phyloP scores from a whole-genome alignment of 2,113 vertebrate genomes.

The Sarotherodon lohbergeri region DNA sequence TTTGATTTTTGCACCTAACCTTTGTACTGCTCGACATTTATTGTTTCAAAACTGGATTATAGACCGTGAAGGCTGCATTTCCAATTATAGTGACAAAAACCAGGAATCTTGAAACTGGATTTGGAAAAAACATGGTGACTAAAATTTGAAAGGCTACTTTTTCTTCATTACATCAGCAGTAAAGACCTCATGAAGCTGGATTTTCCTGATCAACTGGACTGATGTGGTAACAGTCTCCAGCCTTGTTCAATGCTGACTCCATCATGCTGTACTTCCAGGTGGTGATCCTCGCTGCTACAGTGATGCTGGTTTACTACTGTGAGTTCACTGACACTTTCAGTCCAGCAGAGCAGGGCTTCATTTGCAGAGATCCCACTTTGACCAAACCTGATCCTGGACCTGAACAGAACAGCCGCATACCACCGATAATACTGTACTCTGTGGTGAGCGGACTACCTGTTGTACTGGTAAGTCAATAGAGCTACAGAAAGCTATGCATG shows the following conservation, averaged over 20 bases:
- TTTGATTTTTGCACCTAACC: not conserved
- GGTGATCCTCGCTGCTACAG: constrained; percentile 86
- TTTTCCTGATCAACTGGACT: not conserved
- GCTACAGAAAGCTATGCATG: not conserved
- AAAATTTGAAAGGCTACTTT: not conserved
- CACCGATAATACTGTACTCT: constrained; percentile 82
- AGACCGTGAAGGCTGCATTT: not conserved
- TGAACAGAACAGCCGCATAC: constrained; percentile 81
- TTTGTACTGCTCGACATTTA: not conserved
- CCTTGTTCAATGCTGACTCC: not conserved
- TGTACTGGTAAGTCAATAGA: constrained; percentile 77
- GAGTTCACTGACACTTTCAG: constrained; percentile 91
- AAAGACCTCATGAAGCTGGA: not conserved
- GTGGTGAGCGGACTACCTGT: constrained; percentile 83
- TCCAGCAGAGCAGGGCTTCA: constrained; percentile 85
- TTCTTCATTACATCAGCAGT: not conserved
- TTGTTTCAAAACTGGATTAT: not conserved
- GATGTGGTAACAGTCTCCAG: not conserved
- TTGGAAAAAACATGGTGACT: not conserved
- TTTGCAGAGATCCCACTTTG: constrained; percentile 83
- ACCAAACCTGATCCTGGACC: constrained; percentile 86
- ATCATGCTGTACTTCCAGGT: constrained; percentile 92
- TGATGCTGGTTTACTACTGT: constrained; percentile 90
- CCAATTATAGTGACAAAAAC: not conserved
- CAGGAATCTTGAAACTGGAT: not conserved